These are phyloP conservation scores for Chloropsis hardwickii DNA, from an alignment of 2,113 vertebrate species.

Conservation along the genomic window DNA sequence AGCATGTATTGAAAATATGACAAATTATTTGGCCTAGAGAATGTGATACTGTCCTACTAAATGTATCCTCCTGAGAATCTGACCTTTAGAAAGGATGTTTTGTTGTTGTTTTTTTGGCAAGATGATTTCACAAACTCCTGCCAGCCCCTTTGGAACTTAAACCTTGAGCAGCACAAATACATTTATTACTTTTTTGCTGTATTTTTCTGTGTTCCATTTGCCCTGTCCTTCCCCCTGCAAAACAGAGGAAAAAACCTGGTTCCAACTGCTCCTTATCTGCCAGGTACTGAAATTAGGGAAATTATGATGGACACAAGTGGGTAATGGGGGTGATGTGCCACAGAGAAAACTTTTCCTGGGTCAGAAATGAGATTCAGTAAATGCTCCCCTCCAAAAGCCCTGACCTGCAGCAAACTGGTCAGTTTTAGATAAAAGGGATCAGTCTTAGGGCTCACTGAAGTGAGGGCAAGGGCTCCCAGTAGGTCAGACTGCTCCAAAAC, in stretches of 20 bases:
- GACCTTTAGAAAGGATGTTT: neutral
- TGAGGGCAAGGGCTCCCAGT: neutral
- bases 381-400: neutral
- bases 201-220: neutral
- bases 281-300: neutral
- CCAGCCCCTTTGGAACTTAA: neutral
- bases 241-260: neutral
- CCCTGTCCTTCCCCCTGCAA: neutral
- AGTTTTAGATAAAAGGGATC: neutral
- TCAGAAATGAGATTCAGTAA: neutral
- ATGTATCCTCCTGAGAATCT: neutral
- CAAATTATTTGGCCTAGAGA: neutral
- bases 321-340: neutral
- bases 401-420: neutral
- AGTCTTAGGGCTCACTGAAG: neutral
- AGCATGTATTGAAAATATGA: neutral
- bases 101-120: neutral
- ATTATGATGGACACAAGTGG: neutral
- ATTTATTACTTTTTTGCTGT: neutral
- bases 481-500: neutral
- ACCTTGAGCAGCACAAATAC: neutral
- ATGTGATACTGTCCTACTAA: neutral
- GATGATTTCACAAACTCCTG: neutral
- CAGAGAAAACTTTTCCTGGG: neutral
- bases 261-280: neutral